Conservation (phyloP, 1,140 invertebrate genomes). For the Glossosoma conforme region DNA sequence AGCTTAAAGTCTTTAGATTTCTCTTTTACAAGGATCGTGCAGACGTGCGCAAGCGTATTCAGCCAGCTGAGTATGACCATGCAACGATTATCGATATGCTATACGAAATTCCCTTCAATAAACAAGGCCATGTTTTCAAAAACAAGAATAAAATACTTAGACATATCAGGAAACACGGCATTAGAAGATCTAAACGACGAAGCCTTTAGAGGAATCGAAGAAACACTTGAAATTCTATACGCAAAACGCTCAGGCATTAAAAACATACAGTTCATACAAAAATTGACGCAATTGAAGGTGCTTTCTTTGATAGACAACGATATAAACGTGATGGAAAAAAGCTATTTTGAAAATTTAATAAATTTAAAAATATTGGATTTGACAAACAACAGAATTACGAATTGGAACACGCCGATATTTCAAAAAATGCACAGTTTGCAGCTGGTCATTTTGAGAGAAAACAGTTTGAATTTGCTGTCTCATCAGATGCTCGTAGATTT, state of each 20-base stretch:
- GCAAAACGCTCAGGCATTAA: slow-evolving; percentile 42
- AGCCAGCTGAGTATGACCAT: slow-evolving; percentile 37
- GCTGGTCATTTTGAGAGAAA: slow-evolving; percentile 43
- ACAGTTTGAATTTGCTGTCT: slow-evolving; percentile 51
- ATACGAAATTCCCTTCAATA: slow-evolving; percentile 40
- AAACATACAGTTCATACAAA: slow-evolving; percentile 36
- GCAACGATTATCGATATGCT: slow-evolving; percentile 49
- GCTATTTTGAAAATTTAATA: slow-evolving; percentile 33
- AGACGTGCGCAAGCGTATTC: slow-evolving; percentile 38
- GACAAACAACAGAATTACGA: slow-evolving; percentile 45
- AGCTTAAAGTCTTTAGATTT: slow-evolving; percentile 48
- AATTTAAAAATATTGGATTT: slow-evolving; percentile 49
- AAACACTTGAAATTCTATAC: slow-evolving; percentile 44
- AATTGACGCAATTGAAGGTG: slow-evolving; percentile 41
- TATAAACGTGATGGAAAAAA: slow-evolving; percentile 35
- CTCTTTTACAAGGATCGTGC: slow-evolving; percentile 44
- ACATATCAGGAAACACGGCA: slow-evolving; percentile 48
- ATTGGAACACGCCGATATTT: slow-evolving; percentile 46
- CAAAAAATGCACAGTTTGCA: slow-evolving; percentile 38
- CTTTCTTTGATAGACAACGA: slow-evolving; percentile 46
- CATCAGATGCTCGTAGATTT: slow-evolving; percentile 48
- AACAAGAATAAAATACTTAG: slow-evolving; percentile 44
- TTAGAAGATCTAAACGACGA: slow-evolving; percentile 36
- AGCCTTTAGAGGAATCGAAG: slow-evolving; percentile 39
- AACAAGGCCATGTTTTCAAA: slow-evolving; percentile 38